phyloP scores from a whole-genome alignment of 2,888 invertebrate genomes.

The Cosmorhoe ocellata region DNA sequence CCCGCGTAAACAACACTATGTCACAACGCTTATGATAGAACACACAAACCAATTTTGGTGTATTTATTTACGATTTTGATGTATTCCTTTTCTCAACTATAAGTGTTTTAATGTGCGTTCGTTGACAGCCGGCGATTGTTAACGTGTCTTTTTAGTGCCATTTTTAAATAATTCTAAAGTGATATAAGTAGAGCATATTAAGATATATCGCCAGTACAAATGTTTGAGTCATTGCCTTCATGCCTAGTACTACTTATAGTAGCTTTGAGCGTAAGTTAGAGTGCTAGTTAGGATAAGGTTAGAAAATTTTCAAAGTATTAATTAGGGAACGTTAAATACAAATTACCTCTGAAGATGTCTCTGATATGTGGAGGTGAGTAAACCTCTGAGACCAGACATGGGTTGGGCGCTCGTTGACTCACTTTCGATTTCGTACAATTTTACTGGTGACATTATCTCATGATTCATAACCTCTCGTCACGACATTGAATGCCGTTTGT shows the following conservation, averaged over 20 bases:
- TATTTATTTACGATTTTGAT: constrained; percentile 70
- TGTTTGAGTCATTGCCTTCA: constrained; percentile 73
- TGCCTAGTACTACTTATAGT: constrained; percentile 61
- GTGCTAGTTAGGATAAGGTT: constrained; percentile 64
- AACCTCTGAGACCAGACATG: constrained; percentile 23
- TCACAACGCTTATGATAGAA: constrained; percentile 39
- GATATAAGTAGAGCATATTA: constrained; percentile 64
- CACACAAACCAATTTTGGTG: constrained; percentile 47
- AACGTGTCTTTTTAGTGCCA: constrained; percentile 81
- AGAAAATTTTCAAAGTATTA: constrained; percentile 33
- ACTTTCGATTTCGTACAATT: constrained; percentile 29
- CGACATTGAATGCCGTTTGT: constrained; percentile 31
- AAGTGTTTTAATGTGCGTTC: constrained; percentile 27
- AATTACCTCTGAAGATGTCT: constrained; percentile 61
- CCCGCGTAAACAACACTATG: constrained; percentile 61
- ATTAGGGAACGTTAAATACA: constrained; percentile 47
- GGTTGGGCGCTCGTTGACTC: constrained; percentile 27
- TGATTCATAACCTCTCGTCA: constrained; percentile 35
- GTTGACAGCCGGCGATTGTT: constrained; percentile 26
- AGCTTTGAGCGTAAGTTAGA: constrained; percentile 66
- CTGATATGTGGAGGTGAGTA: constrained; percentile 78
- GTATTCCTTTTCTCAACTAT: constrained; percentile 64
- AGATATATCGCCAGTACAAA: constrained; percentile 77
- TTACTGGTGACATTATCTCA: constrained; percentile 33
- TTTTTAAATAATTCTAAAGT: constrained; percentile 58